A percentile compares a stretch with the other conserved stretches of the same genome.
Evolutionary conservation across 2,113 vertebrate genomes (phyloP).

Genomic region (Pogonocichla stellata): DNA sequence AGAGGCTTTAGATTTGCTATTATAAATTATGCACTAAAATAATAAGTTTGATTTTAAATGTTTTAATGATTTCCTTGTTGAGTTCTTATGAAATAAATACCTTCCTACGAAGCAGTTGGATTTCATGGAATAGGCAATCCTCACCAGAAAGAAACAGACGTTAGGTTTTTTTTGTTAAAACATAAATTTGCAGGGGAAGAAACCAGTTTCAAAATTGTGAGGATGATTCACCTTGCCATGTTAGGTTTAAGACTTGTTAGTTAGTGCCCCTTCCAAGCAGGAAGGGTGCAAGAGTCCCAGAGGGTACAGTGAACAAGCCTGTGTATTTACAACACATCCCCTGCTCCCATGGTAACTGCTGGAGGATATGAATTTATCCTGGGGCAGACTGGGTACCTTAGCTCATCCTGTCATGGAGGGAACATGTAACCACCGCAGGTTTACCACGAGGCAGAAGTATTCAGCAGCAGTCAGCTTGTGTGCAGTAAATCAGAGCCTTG

Average conservation of each 20-base stretch:
- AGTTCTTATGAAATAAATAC: neutral
- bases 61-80: neutral
- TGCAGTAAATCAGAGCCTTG: neutral
- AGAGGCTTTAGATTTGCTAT: neutral
- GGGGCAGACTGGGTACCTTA: neutral
- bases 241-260: neutral
- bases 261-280: neutral
- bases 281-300: neutral
- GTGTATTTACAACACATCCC: neutral
- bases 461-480: neutral
- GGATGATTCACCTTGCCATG: neutral
- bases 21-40: neutral
- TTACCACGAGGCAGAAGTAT: neutral
- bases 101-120: neutral
- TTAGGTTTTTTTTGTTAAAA: neutral
- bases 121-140: neutral
- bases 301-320: neutral
- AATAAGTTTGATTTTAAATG: neutral
- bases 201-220: neutral
- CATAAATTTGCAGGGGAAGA: neutral
- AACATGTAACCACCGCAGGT: neutral
- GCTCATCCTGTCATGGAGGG: neutral
- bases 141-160: neutral
- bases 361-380: neutral
- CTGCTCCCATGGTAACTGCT: neutral